A percentile compares a stretch with the other conserved stretches of the same genome.
phyloP scores from a whole-genome alignment of 2,888 invertebrate genomes.

The Epsilonema sp. region DNA sequence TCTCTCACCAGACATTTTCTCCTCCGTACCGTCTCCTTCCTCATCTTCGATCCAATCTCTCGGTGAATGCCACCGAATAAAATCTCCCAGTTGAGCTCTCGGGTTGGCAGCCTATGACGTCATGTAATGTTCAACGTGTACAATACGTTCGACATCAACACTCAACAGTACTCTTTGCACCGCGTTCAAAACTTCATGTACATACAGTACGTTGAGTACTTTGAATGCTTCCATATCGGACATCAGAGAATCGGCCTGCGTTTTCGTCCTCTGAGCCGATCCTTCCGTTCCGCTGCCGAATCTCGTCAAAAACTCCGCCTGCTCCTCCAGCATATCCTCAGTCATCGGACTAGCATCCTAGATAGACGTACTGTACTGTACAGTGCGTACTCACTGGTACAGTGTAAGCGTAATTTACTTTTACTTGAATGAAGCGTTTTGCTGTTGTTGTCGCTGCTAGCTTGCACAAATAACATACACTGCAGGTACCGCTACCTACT shows the following conservation, averaged over 20 bases:
- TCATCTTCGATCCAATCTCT: constrained; percentile 59
- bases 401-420: too few species aligned
- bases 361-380: constrained; percentile 8
- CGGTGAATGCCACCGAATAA: constrained; percentile 94
- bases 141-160: too few species aligned
- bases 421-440: too few species aligned
- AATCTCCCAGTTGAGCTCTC: constrained; percentile 67
- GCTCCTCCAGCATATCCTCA: constrained; percentile 83
- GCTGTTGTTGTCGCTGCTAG: too few species aligned
- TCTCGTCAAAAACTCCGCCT: constrained; percentile 67
- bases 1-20: neutral
- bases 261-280: constrained; percentile 60
- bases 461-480: too few species aligned
- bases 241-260: constrained; percentile 80
- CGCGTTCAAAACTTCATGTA: too few species aligned
- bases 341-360: constrained; percentile 89
- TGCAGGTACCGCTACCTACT: too few species aligned
- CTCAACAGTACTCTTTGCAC: too few species aligned
- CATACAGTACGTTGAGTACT: too few species aligned
- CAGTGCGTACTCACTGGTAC: too few species aligned
- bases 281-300: constrained; percentile 65
- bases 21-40: constrained; percentile 4
- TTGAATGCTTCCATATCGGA: constrained; percentile 99
- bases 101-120: constrained; percentile 67
- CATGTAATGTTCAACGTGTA: neutral